Base-by-base conservation (phyloP, 1,140 invertebrate genomes). In the Drosophila yakuba region DNA sequence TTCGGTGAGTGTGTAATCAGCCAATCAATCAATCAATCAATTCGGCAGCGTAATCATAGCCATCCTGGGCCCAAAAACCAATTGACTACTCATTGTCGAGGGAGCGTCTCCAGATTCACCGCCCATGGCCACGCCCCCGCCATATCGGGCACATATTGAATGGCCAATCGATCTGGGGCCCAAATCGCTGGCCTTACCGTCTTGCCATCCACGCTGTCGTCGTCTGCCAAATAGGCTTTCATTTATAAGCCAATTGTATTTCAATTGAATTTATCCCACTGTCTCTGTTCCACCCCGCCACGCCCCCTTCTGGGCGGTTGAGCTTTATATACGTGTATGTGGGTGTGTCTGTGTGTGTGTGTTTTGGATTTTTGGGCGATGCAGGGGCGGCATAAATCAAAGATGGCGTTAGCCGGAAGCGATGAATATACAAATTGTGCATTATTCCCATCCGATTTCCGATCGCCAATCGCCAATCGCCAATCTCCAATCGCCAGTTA, bases 171-270 rank as follows among this genome's bases (percentile, higher is more conserved):
- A 52, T 56, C 71, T 39, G 11, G 12, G 17, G 2, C 44, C 35
- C 15, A 12, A 48, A 10, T 23, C 12, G 2, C n/a, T 25, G 25
- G n/a, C 14, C 43, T 39, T 12, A n/a, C 11, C 45, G 6, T 62
- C 20, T 32, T 23, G 10, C 12, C 12, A 48, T n/a, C 20, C 32
- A 28, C 41, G 50, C 56, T 60, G 38, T 58, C 62, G 57, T 62
- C 67, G 54, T 39, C 67, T 64, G 51, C 64, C 58, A 75, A 78
- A 86, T 75, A 78, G 82, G 82, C 82, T 78, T 86, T 86, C 82
- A 73, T 82, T 81, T 79, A 78, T 72, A 86, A 78, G 78, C 82
- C 82, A 86, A 86, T 86, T 86, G 78, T 86, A 78, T 86, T 78
- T 86, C 78, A 86, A 86, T 86, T 86, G 82, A 85, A 78, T 78